Base-by-base conservation (phyloP, 1,140 invertebrate genomes). In the Berghia stephanieae region DNA sequence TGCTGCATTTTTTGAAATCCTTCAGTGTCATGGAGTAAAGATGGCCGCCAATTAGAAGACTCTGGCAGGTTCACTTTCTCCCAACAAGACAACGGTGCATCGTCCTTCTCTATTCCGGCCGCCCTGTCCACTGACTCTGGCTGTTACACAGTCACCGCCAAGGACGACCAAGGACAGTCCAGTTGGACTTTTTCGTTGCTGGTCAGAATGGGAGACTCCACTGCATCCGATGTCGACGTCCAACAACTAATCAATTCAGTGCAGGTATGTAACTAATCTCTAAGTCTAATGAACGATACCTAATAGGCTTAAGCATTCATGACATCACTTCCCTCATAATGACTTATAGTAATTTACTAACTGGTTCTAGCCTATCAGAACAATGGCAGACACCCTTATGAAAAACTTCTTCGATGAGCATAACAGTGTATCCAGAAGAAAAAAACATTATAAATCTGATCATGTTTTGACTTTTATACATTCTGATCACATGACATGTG, bases 101-200 rank as follows among this genome's bases (percentile, higher is more conserved):
- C 95, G 80, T 92, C 93, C 84, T 89, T 93, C 74, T 91, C 91
- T 78, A 94, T 98, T 78, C 92, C 93, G 55, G 92, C 93, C 74
- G 94, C 93, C 86, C 92, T 92, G 76, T 88, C 93, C 52, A 94
- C 94, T 77, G 96, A 98, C 89, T 92, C 94, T 80, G 96, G 96
- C 38, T 95, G 96, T 88, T 98, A 98, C 89, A 92, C 93, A 78
- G 95, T 96, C 5, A 94, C 94, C 84, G 95, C 94, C n/a, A 93
- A 75, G 34, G 80, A 80, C 70, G 82, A 81, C n/a, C 77, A 72
- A 57, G 86, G 85, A 34, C 73, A 78, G 38, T 67, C 77, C 13
- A 79, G 79, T 44, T 86, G 86, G 83, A 81, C 82, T 27, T 88
- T 85, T 78, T 83, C 83, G 10, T 77, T 88, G 31, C 76, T 63